Evolutionary conservation across 2,888 invertebrate genomes (phyloP), one percentile per base, ranked within the genome.

Genomic region (Polietes domitor): DNA sequence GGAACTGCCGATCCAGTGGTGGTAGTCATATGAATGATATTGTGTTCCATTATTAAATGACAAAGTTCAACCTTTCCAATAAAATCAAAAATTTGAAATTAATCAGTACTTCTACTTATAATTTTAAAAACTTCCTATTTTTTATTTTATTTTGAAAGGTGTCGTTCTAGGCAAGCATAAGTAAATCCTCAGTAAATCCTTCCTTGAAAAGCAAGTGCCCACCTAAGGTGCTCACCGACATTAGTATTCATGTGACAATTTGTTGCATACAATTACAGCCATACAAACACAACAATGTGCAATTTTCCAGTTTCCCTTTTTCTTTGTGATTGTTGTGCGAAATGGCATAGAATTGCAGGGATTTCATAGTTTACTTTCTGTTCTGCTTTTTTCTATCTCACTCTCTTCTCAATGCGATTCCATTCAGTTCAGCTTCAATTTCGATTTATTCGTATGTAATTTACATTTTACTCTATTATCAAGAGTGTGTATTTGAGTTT

Each of bases 161-260:
- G n/a, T n/a, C n/a, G n/a, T n/a, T n/a, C n/a, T n/a, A n/a, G n/a
- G n/a, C n/a, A n/a, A n/a, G n/a, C n/a, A n/a, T n/a, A n/a, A n/a
- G n/a, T n/a, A n/a, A n/a, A n/a, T n/a, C n/a, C n/a, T n/a, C n/a
- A n/a, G n/a, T n/a, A n/a, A n/a, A n/a, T n/a, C n/a, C 9, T 84
- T 82, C 87, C 76, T 79, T 86, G 80, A 73, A 72, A 85, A 87
- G 86, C 87, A 86, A 80, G 78, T 68, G 65, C 68, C 70, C 65
- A 85, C 87, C 86, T 87, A 83, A 86, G 86, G 87, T 84, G 79
- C 58, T 77, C 84, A 12, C 55, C 32, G 3, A 17, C 12, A 63
- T 63, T 53, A 32, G 28, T 15, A 63, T 63, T 19, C 26, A 37
- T 37, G 37, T 65, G 65, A 65, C 65, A 65, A 65, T 65, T 65